Base-by-base conservation (phyloP, 1,140 invertebrate species). In the Sitobion miscanthi region DNA sequence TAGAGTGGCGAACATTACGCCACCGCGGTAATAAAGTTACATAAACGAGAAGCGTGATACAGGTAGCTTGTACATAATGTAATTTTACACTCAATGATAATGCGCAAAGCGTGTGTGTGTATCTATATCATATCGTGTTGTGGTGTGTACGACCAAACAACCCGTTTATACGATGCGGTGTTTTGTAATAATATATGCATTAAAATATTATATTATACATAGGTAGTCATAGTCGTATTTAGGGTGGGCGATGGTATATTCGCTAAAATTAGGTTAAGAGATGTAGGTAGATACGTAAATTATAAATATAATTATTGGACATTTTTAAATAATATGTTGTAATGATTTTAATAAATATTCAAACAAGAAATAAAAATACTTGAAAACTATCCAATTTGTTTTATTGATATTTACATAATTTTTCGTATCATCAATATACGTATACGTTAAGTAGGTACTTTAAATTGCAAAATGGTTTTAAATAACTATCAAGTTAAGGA, bases 61-160 rank as follows among this genome's bases (percentile, higher is more conserved):
- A 77, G 62, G 62, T 77, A 77, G 62, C n/a, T 77, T 77, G 30
- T 77, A 77, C 62, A 17, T 77, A 77, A 77, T 77, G 62, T 77
- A 77, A 77, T 77, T 77, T 77, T 77, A 77, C 62, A 77, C 62
- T 77, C 62, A 35, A 77, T 35, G 62, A n/a, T 35, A 77, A 77
- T 77, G 62, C 17, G n/a, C 14, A 77, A 77, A 77, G 62, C 5
- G 14, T 77, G 62, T 69, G 1, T 69, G 1, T 69, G 25, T 30
- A 9, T 47, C 45, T 69, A 69, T 69, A 17, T 17, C 14, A n/a
- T 20, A n/a, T 23, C 30, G n/a, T n/a, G n/a, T 17, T 17, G 62
- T 77, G 62, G 62, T 77, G 62, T 35, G n/a, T 77, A 77, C 62
- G n/a, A 77, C 62, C 30, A 77, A 77, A 77, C 30, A 77, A 77